Base-by-base conservation (phyloP, 2,888 invertebrate genomes). In the Xestia rhomboidea region DNA sequence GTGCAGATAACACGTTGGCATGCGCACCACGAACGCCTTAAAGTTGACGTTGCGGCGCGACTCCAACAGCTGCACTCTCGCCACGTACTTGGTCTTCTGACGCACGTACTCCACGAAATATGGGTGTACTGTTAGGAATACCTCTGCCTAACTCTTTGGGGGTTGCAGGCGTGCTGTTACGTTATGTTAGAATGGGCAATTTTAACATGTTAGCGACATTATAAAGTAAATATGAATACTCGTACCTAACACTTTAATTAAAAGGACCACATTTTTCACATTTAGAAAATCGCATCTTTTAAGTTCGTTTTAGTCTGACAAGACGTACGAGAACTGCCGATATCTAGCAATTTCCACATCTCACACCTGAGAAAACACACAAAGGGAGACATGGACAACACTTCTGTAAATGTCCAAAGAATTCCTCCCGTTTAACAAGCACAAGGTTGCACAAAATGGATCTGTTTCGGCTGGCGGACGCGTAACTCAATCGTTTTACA, bases 401-500 rank as follows among this genome's bases (percentile, higher is more conserved):
- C 62, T 60, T 72, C 49, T 54, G 67, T 75, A 24, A 51, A 69
- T 78, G 63, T 82, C 34, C 86, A 41, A 82, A 85, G 73, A 75
- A 83, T 75, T 75, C 51, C 41, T 27, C n/a, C n/a, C 64, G 46
- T 67, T 70, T 78, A 83, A 86, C 79, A 79, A 79, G 75, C 64
- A 82, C 67, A 71, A 11, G 69, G 79, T 49, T 75, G 49, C 67
- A 78, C 74, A 79, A 78, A 87, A 81, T 77, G 77, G 78, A 86
- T 88, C 77, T 73, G 70, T 77, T 82, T 80, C 74, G 76, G 72
- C 67, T 74, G 38, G 57, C 57, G 77, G 79, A 81, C 82, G 79
- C 81, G 85, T 83, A 85, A 87, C 87, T 72, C 76, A 73, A 88
- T 85, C 77, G 60, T 21, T 62, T 21, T 30, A 70, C 54, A 5